Conservation (phyloP, 2,888 invertebrate species). For the Cryptus viduatorius region DNA sequence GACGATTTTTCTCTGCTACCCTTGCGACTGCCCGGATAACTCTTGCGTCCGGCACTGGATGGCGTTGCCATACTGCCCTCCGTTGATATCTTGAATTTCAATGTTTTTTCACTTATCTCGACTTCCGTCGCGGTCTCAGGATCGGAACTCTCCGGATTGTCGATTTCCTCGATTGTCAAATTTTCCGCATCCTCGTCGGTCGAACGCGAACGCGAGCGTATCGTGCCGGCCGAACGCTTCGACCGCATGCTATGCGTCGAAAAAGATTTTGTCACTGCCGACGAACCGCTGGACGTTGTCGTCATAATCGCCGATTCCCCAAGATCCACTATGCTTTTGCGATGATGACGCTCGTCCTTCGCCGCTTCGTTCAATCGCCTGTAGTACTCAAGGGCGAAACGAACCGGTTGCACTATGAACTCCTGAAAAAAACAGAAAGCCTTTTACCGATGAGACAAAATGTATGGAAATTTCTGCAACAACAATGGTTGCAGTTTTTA, state of each 20-base stretch:
- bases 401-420: conserved; percentile 88
- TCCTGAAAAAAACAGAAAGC: conserved; percentile 84
- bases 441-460: not conserved
- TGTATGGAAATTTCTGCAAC: not conserved
- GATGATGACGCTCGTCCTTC: conserved; percentile 87
- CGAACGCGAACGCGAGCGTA: conserved; percentile 81
- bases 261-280: conserved; percentile 81
- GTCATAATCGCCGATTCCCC: conserved; percentile 76
- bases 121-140: conserved; percentile 91
- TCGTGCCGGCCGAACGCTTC: conserved; percentile 85
- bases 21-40: conserved; percentile 90
- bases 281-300: conserved; percentile 67
- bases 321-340: conserved; percentile 86
- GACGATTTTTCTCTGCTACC: conserved; percentile 88
- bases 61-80: conserved; percentile 86
- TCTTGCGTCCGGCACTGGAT: conserved; percentile 86
- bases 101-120: conserved; percentile 90
- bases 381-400: conserved; percentile 88
- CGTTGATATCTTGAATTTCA: conserved; percentile 92
- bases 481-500: no score
- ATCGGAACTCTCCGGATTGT: conserved; percentile 86
- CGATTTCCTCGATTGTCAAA: conserved; percentile 84
- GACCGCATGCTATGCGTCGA: conserved; percentile 84
- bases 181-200: conserved; percentile 83
- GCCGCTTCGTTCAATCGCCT: conserved; percentile 88